phyloP scores from a whole-genome alignment of 2,888 invertebrate genomes.

The Hydriomena furcata region DNA sequence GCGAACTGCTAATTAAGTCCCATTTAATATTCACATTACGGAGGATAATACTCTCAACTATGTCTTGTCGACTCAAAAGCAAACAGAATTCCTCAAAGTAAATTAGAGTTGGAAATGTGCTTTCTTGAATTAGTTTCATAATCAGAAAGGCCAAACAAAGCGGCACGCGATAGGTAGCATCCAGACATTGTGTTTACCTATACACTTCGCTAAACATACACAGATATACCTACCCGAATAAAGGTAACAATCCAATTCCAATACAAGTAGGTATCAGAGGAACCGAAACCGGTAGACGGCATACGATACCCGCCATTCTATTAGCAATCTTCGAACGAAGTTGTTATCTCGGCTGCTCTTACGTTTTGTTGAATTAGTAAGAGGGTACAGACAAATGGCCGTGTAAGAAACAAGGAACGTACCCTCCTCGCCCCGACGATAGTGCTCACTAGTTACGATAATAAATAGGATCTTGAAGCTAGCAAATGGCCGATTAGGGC shows the following conservation, averaged over 20 bases:
- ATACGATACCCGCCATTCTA: constrained; percentile 46
- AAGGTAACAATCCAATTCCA: constrained; percentile 38
- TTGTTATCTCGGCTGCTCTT: constrained; percentile 64
- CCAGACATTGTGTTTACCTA: constrained; percentile 23
- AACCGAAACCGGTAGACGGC: constrained; percentile 33
- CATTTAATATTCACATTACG: background rate
- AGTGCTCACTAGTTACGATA: constrained; percentile 76
- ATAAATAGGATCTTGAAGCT: constrained; percentile 72
- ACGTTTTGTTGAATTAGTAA: constrained; percentile 75
- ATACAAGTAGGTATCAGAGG: constrained; percentile 35
- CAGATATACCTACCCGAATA: constrained; percentile 23
- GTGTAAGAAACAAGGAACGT: constrained; percentile 66
- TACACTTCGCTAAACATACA: constrained; percentile 12
- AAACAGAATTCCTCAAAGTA: no score
- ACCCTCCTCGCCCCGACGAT: constrained; percentile 65
- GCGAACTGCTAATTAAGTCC: constrained; percentile 1
- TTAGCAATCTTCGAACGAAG: constrained; percentile 58
- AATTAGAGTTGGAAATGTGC: no score
- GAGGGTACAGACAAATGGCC: constrained; percentile 70
- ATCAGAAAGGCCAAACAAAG: constrained; percentile 18
- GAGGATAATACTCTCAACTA: background rate
- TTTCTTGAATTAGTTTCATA: constrained; percentile 2
- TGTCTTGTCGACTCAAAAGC: no score
- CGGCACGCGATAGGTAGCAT: constrained; percentile 16
- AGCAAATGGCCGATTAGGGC: constrained; percentile 75